A percentile compares a stretch with the other conserved stretches of the same genome.
Evolutionary conservation across 2,113 vertebrate species (phyloP).

Genomic region (Gasterosteus nipponicus): DNA sequence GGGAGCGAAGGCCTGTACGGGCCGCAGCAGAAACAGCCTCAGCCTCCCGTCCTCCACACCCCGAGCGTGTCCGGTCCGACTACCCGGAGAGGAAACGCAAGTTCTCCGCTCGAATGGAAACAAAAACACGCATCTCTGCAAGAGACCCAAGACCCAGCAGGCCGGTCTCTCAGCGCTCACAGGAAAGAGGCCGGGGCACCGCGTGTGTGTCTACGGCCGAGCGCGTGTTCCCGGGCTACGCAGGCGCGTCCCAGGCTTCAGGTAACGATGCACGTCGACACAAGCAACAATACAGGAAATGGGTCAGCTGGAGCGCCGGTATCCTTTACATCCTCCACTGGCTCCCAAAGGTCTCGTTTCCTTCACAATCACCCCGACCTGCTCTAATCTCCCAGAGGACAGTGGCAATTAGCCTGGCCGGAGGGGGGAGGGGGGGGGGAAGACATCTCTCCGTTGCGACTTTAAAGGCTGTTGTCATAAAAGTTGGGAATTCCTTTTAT

Average conservation of each 20-base stretch:
- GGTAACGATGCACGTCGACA: conserved; percentile 27
- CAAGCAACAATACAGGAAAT: conserved; percentile 60
- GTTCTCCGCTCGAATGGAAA: conserved; percentile 64
- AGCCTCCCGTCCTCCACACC: conserved; percentile 23
- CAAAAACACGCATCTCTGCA: conserved; percentile 58
- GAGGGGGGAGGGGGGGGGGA: not conserved
- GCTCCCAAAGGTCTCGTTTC: conserved; percentile 67
- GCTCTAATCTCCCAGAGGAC: conserved; percentile 58
- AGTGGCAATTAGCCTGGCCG: conserved; percentile 53
- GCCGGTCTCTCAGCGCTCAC: conserved; percentile 44
- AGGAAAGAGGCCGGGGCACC: conserved; percentile 58
- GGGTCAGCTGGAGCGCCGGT: conserved; percentile 55
- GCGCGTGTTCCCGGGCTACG: conserved; percentile 13
- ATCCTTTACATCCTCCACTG: conserved; percentile 66
- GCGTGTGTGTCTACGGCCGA: conserved; percentile 13
- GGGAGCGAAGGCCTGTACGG: conserved; percentile 56
- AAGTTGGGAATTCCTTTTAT: conserved; percentile 49
- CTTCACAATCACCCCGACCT: conserved; percentile 65
- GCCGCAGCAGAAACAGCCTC: conserved; percentile 51
- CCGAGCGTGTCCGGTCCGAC: conserved; percentile 54
- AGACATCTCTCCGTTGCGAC: conserved; percentile 36
- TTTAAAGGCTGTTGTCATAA: conserved; percentile 53
- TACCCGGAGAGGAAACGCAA: conserved; percentile 61
- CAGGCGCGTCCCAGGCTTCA: not conserved
- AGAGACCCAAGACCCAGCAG: conserved; percentile 42